Percentiles rank a stretch among this genome's conserved stretches.
Evolutionary conservation across 2,888 invertebrate species (phyloP).

Genomic region (Xestoiulus laeticollis): DNA sequence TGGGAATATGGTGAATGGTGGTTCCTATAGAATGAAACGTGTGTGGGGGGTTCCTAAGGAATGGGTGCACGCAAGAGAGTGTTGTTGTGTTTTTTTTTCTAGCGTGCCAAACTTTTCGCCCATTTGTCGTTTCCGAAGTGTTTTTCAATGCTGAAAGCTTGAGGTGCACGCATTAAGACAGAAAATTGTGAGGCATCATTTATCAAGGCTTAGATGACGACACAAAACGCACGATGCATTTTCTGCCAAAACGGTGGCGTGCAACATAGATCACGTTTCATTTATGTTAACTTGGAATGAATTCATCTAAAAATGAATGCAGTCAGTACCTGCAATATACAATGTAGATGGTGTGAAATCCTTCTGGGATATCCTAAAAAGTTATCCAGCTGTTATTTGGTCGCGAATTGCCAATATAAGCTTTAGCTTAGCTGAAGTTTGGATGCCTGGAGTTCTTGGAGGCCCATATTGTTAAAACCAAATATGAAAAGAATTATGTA

Average conservation of each 20-base stretch:
- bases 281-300: not conserved
- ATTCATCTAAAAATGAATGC: not conserved
- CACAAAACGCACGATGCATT: not conserved
- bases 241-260: not conserved
- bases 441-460: too few relatives aligned
- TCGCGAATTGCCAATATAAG: too few relatives aligned
- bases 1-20: not conserved
- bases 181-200: not conserved
- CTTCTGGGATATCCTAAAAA: not conserved
- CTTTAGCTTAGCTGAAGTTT: too few relatives aligned
- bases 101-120: not conserved
- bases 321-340: not conserved
- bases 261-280: constrained; percentile 1
- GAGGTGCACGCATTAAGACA: not conserved
- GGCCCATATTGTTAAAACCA: too few relatives aligned
- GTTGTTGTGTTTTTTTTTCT: not conserved
- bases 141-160: not conserved
- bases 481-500: too few relatives aligned
- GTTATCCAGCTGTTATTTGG: too few relatives aligned
- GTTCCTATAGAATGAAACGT: not conserved
- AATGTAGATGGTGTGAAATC: not conserved
- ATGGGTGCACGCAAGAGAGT: not conserved
- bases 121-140: not conserved
- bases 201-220: not conserved
- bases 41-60: not conserved